Conservation (phyloP, 2,888 invertebrate species). For the Pseudococcus jackbeardsleyi region DNA sequence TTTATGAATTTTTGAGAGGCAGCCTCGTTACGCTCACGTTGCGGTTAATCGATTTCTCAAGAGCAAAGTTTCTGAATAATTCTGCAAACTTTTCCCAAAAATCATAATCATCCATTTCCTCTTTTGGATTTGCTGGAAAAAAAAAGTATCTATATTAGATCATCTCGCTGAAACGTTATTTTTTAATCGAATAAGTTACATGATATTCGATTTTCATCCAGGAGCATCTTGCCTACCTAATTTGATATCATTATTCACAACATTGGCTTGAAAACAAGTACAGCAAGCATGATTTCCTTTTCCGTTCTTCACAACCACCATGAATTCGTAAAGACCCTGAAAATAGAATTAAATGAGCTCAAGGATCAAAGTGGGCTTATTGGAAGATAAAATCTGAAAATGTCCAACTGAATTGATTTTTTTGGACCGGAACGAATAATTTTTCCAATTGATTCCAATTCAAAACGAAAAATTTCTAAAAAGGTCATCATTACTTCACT, state of each 20-base stretch:
- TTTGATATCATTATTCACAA: neutral
- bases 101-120: neutral
- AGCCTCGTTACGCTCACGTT: neutral
- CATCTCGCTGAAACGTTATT: neutral
- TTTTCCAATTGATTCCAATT: no score
- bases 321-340: constrained; percentile 3
- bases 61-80: neutral
- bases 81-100: neutral
- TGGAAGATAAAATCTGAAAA: no score
- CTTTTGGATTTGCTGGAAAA: neutral
- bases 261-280: neutral
- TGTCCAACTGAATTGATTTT: no score
- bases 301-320: neutral
- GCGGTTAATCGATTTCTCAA: neutral
- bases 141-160: neutral
- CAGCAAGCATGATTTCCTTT: constrained; percentile 2
- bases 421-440: neutral
- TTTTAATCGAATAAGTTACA: neutral
- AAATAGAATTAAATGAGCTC: neutral
- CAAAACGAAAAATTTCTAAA: no score
- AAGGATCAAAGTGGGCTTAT: no score
- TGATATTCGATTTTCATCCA: neutral
- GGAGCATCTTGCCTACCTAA: neutral
- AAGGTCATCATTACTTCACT: no score
- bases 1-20: no score